Conservation (phyloP, 2,113 vertebrate genomes). For the Neogale vison region DNA sequence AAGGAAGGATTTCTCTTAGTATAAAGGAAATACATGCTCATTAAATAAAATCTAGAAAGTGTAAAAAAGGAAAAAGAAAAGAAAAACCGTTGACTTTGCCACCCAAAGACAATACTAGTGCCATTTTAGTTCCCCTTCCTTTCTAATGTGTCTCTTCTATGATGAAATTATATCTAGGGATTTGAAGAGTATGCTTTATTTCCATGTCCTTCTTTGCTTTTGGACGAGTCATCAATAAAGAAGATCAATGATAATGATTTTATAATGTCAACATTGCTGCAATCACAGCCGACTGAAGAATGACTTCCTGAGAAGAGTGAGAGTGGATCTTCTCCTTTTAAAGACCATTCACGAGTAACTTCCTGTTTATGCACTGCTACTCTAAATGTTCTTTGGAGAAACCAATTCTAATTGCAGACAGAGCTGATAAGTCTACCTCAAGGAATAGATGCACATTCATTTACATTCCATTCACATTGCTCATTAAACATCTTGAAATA, state of each 20-base stretch:
- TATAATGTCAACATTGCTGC: neutral
- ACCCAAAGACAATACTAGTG: neutral
- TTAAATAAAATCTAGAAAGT: neutral
- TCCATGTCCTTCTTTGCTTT: slow-evolving; percentile 20
- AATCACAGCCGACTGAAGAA: neutral
- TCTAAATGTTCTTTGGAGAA: slow-evolving; percentile 39
- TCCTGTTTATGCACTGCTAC: neutral
- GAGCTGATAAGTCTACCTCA: neutral
- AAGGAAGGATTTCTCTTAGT: neutral
- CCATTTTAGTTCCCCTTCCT: neutral
- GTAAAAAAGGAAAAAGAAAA: neutral
- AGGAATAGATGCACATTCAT: neutral
- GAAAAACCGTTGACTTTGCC: neutral
- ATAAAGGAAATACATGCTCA: neutral
- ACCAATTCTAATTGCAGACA: neutral
- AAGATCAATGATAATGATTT: neutral
- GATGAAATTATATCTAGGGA: neutral
- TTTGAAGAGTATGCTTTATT: slow-evolving; percentile 20
- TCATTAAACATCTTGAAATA: neutral
- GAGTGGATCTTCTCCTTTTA: neutral
- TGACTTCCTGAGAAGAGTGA: neutral
- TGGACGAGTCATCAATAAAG: neutral
- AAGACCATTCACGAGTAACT: neutral
- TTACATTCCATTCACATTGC: neutral
- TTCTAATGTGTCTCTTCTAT: neutral